A percentile compares a stretch with the other conserved stretches of the same genome.
phyloP scores from a whole-genome alignment of 1,140 invertebrate species.

The Procambarus virginalis region DNA sequence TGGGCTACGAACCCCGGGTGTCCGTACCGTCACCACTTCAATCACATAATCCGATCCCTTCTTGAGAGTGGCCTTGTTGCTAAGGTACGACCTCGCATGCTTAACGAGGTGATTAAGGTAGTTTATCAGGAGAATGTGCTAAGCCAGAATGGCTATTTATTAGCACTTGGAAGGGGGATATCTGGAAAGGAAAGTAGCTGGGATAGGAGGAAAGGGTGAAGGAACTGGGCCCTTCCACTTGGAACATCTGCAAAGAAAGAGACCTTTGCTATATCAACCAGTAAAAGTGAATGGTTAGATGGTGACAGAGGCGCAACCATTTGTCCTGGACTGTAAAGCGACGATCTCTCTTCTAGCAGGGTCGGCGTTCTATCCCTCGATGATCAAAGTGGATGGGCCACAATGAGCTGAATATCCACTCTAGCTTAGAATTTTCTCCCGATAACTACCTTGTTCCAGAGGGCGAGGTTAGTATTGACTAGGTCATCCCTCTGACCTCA shows the following conservation, averaged over 20 bases:
- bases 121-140: no score
- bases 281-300: no score
- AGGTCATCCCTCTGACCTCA: background rate
- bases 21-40: conserved; percentile 37
- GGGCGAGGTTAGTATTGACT: background rate
- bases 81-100: background rate
- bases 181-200: background rate
- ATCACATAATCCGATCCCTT: conserved; percentile 10
- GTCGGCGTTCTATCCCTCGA: no score
- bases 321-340: no score
- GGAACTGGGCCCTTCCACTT: no score
- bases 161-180: background rate
- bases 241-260: no score
- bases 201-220: background rate
- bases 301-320: no score
- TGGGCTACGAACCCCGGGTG: conserved; percentile 56
- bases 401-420: background rate
- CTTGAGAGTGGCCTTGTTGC: conserved; percentile 22
- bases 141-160: background rate
- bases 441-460: background rate
- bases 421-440: background rate
- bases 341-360: no score
- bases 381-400: background rate
- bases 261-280: no score
- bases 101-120: no score